A percentile compares a stretch with the other conserved stretches of the same genome.
These are phyloP conservation scores for Drosophila bocqueti DNA, from an alignment of 1,140 invertebrate species.

Conservation along the genomic window DNA sequence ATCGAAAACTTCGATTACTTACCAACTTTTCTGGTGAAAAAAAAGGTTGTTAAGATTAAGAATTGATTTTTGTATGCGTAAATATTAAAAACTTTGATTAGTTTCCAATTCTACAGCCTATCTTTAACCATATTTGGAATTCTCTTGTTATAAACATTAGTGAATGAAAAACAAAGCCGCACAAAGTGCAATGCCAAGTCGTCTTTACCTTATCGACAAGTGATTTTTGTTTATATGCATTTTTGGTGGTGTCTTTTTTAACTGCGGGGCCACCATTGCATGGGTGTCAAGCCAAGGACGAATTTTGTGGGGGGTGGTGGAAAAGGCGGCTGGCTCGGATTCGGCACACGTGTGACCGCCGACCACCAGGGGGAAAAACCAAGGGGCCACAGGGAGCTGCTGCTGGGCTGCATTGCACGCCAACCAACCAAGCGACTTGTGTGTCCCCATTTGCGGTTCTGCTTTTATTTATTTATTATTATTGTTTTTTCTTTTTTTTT, in stretches of 20 bases:
- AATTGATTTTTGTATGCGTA: neutral
- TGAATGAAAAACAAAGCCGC: too few species aligned
- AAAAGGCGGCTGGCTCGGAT: neutral
- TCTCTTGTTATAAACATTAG: too few species aligned
- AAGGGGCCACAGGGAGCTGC: neutral
- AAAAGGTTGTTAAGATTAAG: neutral
- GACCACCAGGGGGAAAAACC: neutral
- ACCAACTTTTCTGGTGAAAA: neutral
- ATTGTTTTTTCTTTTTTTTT: neutral
- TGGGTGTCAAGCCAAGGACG: constrained; percentile 30
- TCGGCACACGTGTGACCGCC: constrained; percentile 8
- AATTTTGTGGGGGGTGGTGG: neutral
- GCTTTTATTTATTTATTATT: constrained; percentile 19
- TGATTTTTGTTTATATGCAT: constrained; percentile 4
- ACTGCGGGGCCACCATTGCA: neutral
- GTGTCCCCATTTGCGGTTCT: constrained; percentile 8
- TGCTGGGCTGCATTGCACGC: constrained; percentile 18
- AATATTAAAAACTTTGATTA: too few species aligned
- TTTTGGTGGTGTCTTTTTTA: constrained; percentile 16
- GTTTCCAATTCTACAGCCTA: too few species aligned
- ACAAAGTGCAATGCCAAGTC: neutral
- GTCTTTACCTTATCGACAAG: neutral
- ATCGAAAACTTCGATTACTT: neutral
- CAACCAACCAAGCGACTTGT: constrained; percentile 24
- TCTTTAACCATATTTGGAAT: too few species aligned